Percentiles rank a stretch among this genome's conserved stretches.
Evolutionary conservation across 2,888 invertebrate species (phyloP).

Genomic region (Lasioglossum pauxillum): DNA sequence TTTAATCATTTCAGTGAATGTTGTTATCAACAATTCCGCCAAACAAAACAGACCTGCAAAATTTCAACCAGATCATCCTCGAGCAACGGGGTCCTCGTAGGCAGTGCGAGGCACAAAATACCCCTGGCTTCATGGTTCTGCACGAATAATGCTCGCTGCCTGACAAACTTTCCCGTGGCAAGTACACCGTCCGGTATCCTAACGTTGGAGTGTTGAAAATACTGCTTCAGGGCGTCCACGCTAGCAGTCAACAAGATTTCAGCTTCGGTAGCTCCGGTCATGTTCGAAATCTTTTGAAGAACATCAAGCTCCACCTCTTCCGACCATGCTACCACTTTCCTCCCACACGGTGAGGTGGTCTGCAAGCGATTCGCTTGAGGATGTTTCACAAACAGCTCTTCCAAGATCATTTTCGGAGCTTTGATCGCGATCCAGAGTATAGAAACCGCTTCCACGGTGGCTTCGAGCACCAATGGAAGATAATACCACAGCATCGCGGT

Average conservation of each 20-base stretch:
- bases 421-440: conserved; percentile 83
- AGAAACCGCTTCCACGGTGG: conserved; percentile 83
- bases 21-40: no score
- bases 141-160: conserved; percentile 86
- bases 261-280: conserved; percentile 87
- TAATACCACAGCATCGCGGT: conserved; percentile 81
- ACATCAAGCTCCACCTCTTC: conserved; percentile 87
- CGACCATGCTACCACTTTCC: conserved; percentile 91
- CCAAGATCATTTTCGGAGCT: conserved; percentile 86
- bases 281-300: conserved; percentile 86
- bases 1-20: no score
- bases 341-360: conserved; percentile 89
- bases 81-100: conserved; percentile 84
- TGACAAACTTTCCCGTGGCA: conserved; percentile 87
- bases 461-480: conserved; percentile 84
- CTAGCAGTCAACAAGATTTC: conserved; percentile 88
- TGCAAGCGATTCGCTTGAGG: conserved; percentile 87
- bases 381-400: conserved; percentile 87
- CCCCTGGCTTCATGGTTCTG: conserved; percentile 85
- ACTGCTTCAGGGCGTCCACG: conserved; percentile 88
- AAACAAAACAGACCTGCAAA: conserved; percentile 72
- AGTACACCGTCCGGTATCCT: conserved; percentile 87
- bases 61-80: conserved; percentile 82
- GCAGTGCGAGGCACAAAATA: conserved; percentile 88
- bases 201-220: conserved; percentile 86